Conservation (phyloP, 2,888 invertebrate genomes). For the Melanostoma scalare region DNA sequence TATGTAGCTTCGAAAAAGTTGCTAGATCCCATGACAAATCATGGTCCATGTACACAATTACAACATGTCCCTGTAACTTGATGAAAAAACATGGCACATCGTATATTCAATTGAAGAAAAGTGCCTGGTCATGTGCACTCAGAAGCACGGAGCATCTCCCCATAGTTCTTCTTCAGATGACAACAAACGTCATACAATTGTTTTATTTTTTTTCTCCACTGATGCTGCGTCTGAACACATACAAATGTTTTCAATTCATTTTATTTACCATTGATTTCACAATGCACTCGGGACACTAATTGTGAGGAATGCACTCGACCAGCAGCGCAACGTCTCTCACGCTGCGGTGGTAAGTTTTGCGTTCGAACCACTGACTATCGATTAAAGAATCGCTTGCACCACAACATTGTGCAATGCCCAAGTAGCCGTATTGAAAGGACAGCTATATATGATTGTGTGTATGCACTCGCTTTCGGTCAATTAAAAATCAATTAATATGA, state of each 20-base stretch:
- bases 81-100: constrained; percentile 1
- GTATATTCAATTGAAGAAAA: constrained; percentile 41
- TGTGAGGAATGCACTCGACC: not conserved
- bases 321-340: too few species aligned
- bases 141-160: not conserved
- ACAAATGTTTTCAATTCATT: constrained; percentile 14
- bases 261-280: constrained; percentile 59
- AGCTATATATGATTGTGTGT: not conserved
- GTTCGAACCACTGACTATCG: constrained; percentile 14
- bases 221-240: not conserved
- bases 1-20: too few species aligned
- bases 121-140: constrained; percentile 40
- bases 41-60: too few species aligned
- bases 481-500: constrained; percentile 67
- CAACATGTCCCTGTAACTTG: not conserved
- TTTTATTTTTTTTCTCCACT: not conserved
- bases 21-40: too few species aligned
- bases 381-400: constrained; percentile 31
- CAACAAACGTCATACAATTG: constrained; percentile 36
- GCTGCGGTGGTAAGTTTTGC: constrained; percentile 27
- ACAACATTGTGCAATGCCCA: constrained; percentile 19
- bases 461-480: constrained; percentile 44
- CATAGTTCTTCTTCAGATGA: constrained; percentile 19
- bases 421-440: not conserved
- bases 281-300: constrained; percentile 32